Conservation (phyloP, 2,113 vertebrate genomes). For the Forbesichthys papilliferus region DNA sequence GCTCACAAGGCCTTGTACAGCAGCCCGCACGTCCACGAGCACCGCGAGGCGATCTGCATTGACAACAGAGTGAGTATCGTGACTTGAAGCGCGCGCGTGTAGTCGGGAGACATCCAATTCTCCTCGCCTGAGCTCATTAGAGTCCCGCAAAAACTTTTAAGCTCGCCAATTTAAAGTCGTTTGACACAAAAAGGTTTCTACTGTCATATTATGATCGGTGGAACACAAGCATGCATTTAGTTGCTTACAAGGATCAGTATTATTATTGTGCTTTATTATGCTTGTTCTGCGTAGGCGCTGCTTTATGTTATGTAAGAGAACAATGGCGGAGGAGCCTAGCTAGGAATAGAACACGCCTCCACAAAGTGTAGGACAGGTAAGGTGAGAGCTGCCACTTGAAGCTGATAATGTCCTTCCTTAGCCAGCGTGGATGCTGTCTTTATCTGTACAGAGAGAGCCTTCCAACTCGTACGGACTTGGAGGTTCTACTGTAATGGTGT, state of each 20-base stretch:
- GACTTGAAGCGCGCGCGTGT: slow-evolving; percentile 7
- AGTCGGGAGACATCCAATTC: slow-evolving; percentile 13
- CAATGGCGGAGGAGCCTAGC: slow-evolving; percentile 46
- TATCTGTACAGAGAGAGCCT: slow-evolving; percentile 23
- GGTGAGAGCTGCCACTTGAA: slow-evolving; percentile 45
- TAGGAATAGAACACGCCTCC: slow-evolving; percentile 67
- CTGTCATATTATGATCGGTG: no score
- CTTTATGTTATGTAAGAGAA: slow-evolving; percentile 64
- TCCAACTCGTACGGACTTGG: slow-evolving; percentile 26
- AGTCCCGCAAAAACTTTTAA: slow-evolving; percentile 10
- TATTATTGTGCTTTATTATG: slow-evolving; percentile 18
- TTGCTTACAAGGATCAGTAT: slow-evolving; percentile 46
- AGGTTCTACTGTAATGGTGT: slow-evolving; percentile 36
- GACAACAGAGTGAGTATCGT: slow-evolving; percentile 51
- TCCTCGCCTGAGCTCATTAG: slow-evolving; percentile 20
- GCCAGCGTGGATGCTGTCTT: slow-evolving; percentile 17
- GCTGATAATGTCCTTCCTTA: slow-evolving; percentile 46
- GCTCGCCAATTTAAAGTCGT: background rate
- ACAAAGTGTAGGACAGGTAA: slow-evolving; percentile 57
- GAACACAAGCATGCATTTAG: slow-evolving; percentile 20
- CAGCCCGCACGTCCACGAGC: slow-evolving; percentile 18
- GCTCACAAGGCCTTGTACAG: slow-evolving; percentile 34
- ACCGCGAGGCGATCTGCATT: slow-evolving; percentile 42
- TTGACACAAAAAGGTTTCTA: no score
- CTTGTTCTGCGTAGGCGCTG: slow-evolving; percentile 30